These are phyloP conservation scores for Beaufortia kweichowensis DNA, from an alignment of 2,113 vertebrate species.

Conservation along the genomic window DNA sequence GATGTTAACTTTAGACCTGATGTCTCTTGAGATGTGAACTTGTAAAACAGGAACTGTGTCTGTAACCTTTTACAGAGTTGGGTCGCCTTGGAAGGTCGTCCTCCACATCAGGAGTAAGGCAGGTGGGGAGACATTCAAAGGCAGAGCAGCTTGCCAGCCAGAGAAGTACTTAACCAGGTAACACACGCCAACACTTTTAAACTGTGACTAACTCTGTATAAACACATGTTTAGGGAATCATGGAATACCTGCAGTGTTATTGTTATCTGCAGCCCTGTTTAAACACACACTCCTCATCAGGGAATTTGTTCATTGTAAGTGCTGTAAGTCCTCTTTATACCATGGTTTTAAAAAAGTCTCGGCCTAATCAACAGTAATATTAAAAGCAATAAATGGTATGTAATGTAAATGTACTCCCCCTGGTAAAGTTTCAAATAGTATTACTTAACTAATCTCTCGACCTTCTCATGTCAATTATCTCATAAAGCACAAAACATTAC, in stretches of 20 bases:
- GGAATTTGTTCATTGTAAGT: neutral
- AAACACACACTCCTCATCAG: conserved; percentile 57
- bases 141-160: conserved; percentile 83
- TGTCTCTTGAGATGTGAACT: neutral
- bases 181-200: neutral
- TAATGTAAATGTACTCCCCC: too few relatives aligned
- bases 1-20: neutral
- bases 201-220: conserved; percentile 8
- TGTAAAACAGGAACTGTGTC: conserved; percentile 17
- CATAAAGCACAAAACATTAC: too few relatives aligned
- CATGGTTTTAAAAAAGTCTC: neutral
- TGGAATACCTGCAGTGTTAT: conserved; percentile 58
- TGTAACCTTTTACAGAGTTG: conserved; percentile 73
- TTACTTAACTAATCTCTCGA: too few relatives aligned
- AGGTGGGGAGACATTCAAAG: conserved; percentile 81
- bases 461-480: too few relatives aligned
- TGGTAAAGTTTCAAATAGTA: too few relatives aligned
- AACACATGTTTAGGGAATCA: conserved; percentile 11
- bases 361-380: too few relatives aligned
- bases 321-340: neutral
- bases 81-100: conserved; percentile 88
- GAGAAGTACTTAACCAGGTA: conserved; percentile 82
- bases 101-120: conserved; percentile 87
- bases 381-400: too few relatives aligned
- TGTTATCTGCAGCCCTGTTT: conserved; percentile 54